A percentile compares a stretch with the other conserved stretches of the same genome.
Conservation (phyloP, 2,797 vertebrate species). For the Pseudochirops cupreus region DNA sequence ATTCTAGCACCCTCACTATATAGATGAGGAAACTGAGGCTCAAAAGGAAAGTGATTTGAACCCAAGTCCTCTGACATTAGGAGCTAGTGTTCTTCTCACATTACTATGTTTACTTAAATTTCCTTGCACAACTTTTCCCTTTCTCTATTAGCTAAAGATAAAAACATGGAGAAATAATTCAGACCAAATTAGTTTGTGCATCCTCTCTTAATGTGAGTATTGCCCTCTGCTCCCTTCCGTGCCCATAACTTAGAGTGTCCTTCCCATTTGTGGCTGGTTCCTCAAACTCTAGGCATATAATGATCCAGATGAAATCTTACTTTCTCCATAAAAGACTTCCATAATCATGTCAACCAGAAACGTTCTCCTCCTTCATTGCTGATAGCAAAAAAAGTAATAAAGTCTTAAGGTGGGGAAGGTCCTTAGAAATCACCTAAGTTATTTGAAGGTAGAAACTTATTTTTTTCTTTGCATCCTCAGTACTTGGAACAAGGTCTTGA, state of each 20-base stretch:
- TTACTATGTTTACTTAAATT: too few species aligned
- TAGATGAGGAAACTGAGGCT: background rate
- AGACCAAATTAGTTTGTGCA: background rate
- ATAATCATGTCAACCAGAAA: background rate
- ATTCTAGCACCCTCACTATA: too few species aligned
- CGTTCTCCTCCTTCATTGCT: background rate
- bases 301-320: background rate
- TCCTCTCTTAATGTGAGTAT: background rate
- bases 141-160: background rate
- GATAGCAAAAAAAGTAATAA: background rate
- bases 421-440: too few species aligned
- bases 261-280: background rate
- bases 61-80: background rate
- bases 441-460: too few species aligned
- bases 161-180: background rate
- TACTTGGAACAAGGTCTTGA: too few species aligned
- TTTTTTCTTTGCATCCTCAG: background rate
- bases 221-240: background rate
- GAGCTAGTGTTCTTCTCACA: too few species aligned
- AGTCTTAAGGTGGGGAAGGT: too few species aligned
- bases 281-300: background rate
- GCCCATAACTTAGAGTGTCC: background rate
- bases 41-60: background rate
- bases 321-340: background rate
- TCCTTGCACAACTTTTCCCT: background rate